A percentile compares a stretch with the other conserved stretches of the same genome.
Conservation (phyloP, 1,140 invertebrate species). For the Apis laboriosa region DNA sequence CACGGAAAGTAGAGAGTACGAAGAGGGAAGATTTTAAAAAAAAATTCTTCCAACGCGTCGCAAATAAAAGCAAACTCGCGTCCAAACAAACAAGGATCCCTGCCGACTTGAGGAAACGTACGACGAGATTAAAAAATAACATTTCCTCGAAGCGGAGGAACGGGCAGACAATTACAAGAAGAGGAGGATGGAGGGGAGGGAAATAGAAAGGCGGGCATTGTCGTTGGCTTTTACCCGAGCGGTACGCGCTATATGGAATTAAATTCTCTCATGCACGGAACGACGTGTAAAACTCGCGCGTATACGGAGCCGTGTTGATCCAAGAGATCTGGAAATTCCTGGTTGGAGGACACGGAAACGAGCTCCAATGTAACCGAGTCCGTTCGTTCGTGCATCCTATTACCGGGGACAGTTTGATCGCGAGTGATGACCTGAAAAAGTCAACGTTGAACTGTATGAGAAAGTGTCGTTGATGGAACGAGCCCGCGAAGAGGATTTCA, state of each 20-base stretch:
- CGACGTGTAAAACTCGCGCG: conserved; percentile 27
- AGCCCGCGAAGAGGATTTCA: conserved; percentile 57
- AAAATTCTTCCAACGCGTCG: too few species aligned
- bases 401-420: conserved; percentile 49
- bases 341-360: conserved; percentile 65
- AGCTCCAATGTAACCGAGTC: conserved; percentile 52
- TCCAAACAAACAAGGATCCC: too few species aligned
- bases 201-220: conserved; percentile 19
- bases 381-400: conserved; percentile 63
- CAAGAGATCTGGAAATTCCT: conserved; percentile 62
- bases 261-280: conserved; percentile 48
- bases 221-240: conserved; percentile 13
- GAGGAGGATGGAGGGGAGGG: too few species aligned
- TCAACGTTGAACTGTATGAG: conserved; percentile 65
- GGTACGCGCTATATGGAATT: conserved; percentile 34
- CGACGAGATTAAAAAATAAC: conserved; percentile 33
- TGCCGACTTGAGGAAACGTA: neutral
- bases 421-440: conserved; percentile 60
- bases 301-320: conserved; percentile 36
- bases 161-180: conserved; percentile 30
- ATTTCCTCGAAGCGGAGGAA: conserved; percentile 8
- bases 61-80: too few species aligned
- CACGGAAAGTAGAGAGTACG: too few species aligned
- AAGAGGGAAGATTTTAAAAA: too few species aligned
- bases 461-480: conserved; percentile 70